Conservation (phyloP, 2,888 invertebrate species). For the Zaprionus bogoriensis region DNA sequence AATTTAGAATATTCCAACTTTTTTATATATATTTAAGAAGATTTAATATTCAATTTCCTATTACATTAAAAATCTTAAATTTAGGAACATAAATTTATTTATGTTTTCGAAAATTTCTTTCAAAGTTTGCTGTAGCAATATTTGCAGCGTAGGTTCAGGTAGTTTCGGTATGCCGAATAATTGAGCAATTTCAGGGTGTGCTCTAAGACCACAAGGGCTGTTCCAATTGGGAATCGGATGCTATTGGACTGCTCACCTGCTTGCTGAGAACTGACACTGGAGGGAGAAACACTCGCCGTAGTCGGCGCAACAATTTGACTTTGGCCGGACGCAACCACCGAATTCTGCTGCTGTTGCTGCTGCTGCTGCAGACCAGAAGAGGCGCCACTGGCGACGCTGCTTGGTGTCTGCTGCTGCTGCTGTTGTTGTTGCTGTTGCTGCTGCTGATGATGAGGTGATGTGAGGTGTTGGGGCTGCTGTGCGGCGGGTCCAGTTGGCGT, state of each 20-base stretch:
- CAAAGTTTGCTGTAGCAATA: no score
- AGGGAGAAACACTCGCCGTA: slow-evolving; percentile 85
- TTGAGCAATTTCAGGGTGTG: no score
- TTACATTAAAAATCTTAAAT: no score
- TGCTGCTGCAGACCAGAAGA: slow-evolving; percentile 72
- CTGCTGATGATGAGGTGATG: slow-evolving; percentile 78
- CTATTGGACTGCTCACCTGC: slow-evolving; percentile 79
- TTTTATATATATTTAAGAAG: no score
- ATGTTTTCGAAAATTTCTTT: no score
- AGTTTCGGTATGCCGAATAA: no score
- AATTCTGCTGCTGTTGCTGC: slow-evolving; percentile 78
- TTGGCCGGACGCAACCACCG: slow-evolving; percentile 83
- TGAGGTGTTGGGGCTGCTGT: slow-evolving; percentile 75
- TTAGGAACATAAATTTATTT: no score
- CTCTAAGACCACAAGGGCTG: background rate
- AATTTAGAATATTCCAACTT: no score
- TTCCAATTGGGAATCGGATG: slow-evolving; percentile 4
- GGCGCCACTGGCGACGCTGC: slow-evolving; percentile 80
- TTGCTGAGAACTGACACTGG: slow-evolving; percentile 84
- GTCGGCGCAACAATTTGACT: slow-evolving; percentile 84
- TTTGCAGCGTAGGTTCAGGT: no score
- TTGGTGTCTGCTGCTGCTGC: slow-evolving; percentile 74
- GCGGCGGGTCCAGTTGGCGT: slow-evolving; percentile 75
- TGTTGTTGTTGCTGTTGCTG: slow-evolving; percentile 68
- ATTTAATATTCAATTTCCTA: no score